These are phyloP conservation scores for Stratiomys singularior DNA, from an alignment of 2,888 invertebrate genomes.

Conservation along the genomic window DNA sequence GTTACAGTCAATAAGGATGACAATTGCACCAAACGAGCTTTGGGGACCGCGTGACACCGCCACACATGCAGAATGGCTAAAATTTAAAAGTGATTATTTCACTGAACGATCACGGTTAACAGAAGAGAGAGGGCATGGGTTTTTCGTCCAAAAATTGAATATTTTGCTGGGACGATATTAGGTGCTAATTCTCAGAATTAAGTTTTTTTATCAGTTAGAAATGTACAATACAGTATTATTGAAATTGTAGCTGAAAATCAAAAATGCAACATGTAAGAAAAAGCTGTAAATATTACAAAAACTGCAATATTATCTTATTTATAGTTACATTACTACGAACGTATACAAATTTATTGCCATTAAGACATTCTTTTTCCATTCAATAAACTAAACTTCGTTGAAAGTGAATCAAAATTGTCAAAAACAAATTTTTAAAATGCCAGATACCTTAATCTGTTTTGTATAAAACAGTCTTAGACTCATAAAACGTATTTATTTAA, in stretches of 20 bases:
- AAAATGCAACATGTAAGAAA: neutral
- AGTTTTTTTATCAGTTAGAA: neutral
- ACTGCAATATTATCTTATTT: neutral
- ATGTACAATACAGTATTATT: conserved; percentile 22
- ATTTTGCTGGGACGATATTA: conserved; percentile 57
- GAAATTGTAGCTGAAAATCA: neutral
- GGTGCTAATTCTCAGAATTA: neutral
- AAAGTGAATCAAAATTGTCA: no score
- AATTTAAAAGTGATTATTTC: conserved; percentile 68
- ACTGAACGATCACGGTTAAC: conserved; percentile 59
- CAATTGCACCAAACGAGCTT: conserved; percentile 66
- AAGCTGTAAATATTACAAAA: neutral
- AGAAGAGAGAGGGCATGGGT: conserved; percentile 56
- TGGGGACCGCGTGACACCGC: conserved; percentile 74
- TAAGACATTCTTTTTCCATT: no score
- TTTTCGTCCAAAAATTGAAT: conserved; percentile 59
- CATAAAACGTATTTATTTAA: no score
- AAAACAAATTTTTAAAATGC: no score
- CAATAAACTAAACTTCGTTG: no score
- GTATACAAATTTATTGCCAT: neutral
- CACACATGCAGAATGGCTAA: conserved; percentile 69
- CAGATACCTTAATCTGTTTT: no score
- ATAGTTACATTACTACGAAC: neutral
- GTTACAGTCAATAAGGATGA: conserved; percentile 31
- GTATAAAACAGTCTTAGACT: no score